A percentile compares a stretch with the other conserved stretches of the same genome.
Evolutionary conservation across 2,113 vertebrate species (phyloP).

Genomic region (Hemiprocne comata): DNA sequence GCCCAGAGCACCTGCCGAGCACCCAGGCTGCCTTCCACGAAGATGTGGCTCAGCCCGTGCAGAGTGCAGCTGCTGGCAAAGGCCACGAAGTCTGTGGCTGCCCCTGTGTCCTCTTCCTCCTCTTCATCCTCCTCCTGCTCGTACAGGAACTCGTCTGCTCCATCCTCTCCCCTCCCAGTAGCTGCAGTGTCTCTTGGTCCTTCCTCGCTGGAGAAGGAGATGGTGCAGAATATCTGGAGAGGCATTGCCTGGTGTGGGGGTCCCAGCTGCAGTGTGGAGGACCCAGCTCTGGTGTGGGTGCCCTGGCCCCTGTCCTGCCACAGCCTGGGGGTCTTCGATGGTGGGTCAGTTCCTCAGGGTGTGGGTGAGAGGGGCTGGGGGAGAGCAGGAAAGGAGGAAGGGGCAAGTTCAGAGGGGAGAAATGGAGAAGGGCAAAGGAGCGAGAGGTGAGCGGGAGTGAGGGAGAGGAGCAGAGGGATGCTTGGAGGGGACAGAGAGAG

Average conservation of each 20-base stretch:
- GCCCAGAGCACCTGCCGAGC: conserved; percentile 88
- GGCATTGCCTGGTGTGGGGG: conserved; percentile 77
- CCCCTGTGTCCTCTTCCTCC: not conserved
- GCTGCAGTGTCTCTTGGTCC: conserved; percentile 55
- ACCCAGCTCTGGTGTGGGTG: not conserved
- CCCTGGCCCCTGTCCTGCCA: not conserved
- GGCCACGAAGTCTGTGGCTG: conserved; percentile 75
- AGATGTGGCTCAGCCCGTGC: conserved; percentile 91
- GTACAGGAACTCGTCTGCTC: not conserved
- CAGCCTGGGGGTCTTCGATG: not conserved
- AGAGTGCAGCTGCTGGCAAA: conserved; percentile 89
- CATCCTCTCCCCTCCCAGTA: conserved; percentile 19
- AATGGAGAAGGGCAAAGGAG: not conserved
- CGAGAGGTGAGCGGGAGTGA: not conserved
- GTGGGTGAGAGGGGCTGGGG: not conserved
- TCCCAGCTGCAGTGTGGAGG: not conserved
- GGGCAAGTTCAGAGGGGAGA: not conserved
- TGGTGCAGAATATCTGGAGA: conserved; percentile 92
- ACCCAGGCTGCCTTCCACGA: conserved; percentile 84
- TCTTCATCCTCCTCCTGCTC: conserved; percentile 61
- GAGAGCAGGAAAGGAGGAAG: not conserved
- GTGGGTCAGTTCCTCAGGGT: not conserved
- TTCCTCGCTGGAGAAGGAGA: conserved; percentile 88
- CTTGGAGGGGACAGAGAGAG: not conserved
- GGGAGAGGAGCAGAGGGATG: conserved; percentile 35